Conservation (phyloP, 1,140 invertebrate species). For the Euglossa dilemma region DNA sequence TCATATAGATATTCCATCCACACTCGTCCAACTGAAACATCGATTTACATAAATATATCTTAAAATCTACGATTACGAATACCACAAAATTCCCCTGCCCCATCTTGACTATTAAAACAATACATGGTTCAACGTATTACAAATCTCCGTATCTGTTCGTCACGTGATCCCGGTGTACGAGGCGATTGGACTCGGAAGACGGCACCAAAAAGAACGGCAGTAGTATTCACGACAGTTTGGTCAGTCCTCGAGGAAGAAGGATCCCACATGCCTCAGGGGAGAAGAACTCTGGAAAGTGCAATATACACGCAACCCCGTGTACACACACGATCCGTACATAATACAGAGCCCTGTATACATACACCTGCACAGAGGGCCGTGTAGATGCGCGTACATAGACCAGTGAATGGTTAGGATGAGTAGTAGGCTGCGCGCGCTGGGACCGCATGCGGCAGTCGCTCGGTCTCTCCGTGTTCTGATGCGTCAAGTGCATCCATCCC, state of each 20-base stretch:
- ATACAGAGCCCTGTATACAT: neutral
- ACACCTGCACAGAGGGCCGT: neutral
- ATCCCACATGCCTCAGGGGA: neutral
- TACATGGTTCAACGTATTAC: no score
- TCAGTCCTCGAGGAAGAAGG: neutral
- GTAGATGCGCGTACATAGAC: neutral
- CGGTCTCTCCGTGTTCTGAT: conserved; percentile 71
- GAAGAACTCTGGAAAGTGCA: neutral
- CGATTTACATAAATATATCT: no score
- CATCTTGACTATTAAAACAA: no score
- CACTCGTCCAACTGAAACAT: no score
- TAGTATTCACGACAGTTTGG: neutral
- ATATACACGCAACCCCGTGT: neutral
- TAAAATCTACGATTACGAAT: no score
- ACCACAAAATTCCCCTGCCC: no score
- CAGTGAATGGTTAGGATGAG: conserved; percentile 53
- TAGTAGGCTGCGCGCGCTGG: conserved; percentile 75
- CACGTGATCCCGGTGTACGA: no score
- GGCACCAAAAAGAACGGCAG: neutral
- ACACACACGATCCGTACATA: conserved; percentile 19
- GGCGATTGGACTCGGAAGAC: no score
- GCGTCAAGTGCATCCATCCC: conserved; percentile 76
- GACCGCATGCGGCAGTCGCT: conserved; percentile 76
- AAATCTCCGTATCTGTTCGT: neutral
- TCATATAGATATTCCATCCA: no score